Conservation (phyloP, 2,113 vertebrate species). For the Campylomormyrus tamandua region DNA sequence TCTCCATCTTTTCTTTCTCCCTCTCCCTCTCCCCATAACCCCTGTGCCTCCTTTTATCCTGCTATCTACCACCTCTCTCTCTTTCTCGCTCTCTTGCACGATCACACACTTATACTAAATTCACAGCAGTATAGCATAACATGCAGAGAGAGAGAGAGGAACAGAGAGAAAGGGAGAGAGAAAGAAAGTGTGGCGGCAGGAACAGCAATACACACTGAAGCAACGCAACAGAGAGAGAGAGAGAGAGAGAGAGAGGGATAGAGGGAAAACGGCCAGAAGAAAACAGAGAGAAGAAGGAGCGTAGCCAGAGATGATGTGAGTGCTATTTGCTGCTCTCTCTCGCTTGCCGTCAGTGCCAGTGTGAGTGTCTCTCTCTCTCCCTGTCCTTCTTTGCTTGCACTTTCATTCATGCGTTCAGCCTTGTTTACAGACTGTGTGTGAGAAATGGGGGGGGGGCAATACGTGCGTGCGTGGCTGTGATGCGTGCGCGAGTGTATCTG, state of each 20-base stretch:
- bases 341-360: conserved; percentile 35
- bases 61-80: not conserved
- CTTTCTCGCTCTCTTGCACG: not conserved
- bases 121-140: conserved; percentile 45
- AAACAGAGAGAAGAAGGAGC: conserved; percentile 47
- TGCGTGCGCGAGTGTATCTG: conserved; percentile 25
- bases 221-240: not conserved
- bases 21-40: conserved; percentile 1
- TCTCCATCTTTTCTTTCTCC: not conserved
- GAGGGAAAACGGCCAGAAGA: conserved; percentile 34
- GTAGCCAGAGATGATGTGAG: conserved; percentile 69
- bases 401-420: conserved; percentile 53
- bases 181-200: conserved; percentile 6
- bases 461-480: conserved; percentile 17
- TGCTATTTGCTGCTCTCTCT: conserved; percentile 44
- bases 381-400: conserved; percentile 19
- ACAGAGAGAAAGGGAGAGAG: conserved; percentile 26
- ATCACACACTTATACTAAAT: conserved; percentile 34
- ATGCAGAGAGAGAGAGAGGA: conserved; percentile 43
- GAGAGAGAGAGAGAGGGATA: conserved; percentile 15
- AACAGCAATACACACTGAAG: conserved; percentile 34
- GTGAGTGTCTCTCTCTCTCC: not conserved
- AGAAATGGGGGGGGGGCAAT: not conserved
- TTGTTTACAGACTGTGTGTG: conserved; percentile 50
- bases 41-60: not conserved